A percentile compares a stretch with the other conserved stretches of the same genome.
Conservation (phyloP, 2,888 invertebrate species). For the Stenichneumon culpator region DNA sequence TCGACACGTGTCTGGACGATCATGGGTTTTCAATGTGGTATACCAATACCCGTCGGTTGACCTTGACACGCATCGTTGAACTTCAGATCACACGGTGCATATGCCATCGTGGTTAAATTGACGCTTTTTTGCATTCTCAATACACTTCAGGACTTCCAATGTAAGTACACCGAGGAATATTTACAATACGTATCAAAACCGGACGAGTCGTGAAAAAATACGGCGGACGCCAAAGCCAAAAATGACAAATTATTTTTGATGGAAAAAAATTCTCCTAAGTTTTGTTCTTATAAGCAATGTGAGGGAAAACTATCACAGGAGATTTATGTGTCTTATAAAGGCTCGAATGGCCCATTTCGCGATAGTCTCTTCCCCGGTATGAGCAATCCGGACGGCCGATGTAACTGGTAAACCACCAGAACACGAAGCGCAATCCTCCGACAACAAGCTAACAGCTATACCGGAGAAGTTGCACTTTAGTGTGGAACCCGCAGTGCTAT, state of each 20-base stretch:
- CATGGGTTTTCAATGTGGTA: neutral
- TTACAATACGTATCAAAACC: no score
- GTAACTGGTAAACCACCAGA: constrained; percentile 46
- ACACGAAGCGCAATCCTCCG: constrained; percentile 27
- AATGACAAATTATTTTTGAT: neutral
- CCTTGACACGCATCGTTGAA: neutral
- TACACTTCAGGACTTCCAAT: neutral
- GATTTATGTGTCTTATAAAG: neutral
- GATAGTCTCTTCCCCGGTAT: constrained; percentile 23
- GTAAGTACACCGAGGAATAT: neutral
- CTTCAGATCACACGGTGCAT: neutral
- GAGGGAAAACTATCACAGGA: neutral
- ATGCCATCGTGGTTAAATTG: no score
- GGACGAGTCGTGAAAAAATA: neutral
- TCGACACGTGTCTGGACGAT: neutral
- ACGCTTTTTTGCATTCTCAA: no score
- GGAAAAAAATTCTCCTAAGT: neutral
- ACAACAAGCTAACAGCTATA: constrained; percentile 4
- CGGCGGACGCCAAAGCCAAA: neutral
- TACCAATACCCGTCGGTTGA: neutral
- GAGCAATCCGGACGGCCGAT: constrained; percentile 27
- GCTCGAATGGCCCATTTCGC: neutral
- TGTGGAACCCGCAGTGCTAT: constrained; percentile 29
- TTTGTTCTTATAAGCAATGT: neutral
- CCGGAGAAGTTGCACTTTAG: constrained; percentile 50